Evolutionary conservation across 2,113 vertebrate species (phyloP).

Genomic region (Micronycteris hirsuta): DNA sequence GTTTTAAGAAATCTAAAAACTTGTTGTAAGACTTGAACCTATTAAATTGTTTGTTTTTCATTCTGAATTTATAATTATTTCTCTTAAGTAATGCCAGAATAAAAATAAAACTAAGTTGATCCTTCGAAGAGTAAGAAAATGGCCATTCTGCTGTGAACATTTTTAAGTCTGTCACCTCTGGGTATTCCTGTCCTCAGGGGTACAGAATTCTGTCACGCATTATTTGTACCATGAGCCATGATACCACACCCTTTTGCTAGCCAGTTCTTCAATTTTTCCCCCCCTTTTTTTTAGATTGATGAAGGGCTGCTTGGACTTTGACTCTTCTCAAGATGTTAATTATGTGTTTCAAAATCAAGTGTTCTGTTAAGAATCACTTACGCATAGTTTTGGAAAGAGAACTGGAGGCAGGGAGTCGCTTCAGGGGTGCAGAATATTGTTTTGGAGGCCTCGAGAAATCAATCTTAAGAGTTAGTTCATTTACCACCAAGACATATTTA

Average conservation of each 20-base stretch:
- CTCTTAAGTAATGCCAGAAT: conserved; percentile 30
- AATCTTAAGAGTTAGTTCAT: conserved; percentile 71
- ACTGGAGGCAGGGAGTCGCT: conserved; percentile 47
- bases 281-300: conserved; percentile 43
- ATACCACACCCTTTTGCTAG: neutral
- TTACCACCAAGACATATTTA: conserved; percentile 74
- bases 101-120: neutral
- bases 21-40: conserved; percentile 28
- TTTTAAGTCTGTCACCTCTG: neutral
- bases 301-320: conserved; percentile 56
- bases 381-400: conserved; percentile 55
- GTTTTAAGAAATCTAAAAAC: conserved; percentile 31
- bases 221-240: neutral
- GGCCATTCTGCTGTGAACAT: neutral
- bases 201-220: neutral
- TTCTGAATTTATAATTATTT: conserved; percentile 47
- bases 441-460: conserved; percentile 72
- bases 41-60: conserved; percentile 45
- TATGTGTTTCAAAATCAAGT: conserved; percentile 67
- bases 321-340: conserved; percentile 72
- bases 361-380: conserved; percentile 64
- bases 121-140: conserved; percentile 1
- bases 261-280: neutral
- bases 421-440: conserved; percentile 64
- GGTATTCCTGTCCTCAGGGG: neutral